Evolutionary conservation across 1,140 invertebrate genomes (phyloP).

Genomic region (Zophobas morio): DNA sequence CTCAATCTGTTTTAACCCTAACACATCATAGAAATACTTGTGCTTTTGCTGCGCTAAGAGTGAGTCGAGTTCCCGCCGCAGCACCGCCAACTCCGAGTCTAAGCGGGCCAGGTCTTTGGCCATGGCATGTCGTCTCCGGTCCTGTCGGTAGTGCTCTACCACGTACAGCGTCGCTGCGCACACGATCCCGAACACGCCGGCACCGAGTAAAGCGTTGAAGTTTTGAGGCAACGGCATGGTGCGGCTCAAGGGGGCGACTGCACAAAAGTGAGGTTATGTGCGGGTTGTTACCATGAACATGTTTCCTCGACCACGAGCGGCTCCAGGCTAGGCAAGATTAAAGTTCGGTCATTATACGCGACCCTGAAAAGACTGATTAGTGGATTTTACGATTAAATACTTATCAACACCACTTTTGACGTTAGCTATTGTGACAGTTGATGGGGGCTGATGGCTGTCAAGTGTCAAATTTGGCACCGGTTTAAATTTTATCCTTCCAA

Average conservation of each 20-base stretch:
- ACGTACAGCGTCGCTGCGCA: slow-evolving; percentile 76
- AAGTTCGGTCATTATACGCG: not conserved
- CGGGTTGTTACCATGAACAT: not conserved
- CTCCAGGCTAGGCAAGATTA: not conserved
- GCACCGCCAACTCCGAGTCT: slow-evolving; percentile 69
- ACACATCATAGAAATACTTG: slow-evolving; percentile 19
- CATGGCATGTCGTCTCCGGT: slow-evolving; percentile 70
- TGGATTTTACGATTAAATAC: not conserved
- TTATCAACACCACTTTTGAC: not conserved
- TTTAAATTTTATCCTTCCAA: too few species aligned
- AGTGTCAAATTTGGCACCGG: not conserved
- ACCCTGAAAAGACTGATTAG: not conserved
- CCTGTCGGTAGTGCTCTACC: slow-evolving; percentile 74
- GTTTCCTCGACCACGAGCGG: not conserved
- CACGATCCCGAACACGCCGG: slow-evolving; percentile 75
- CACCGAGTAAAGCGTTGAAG: slow-evolving; percentile 65
- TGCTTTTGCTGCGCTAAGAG: slow-evolving; percentile 58
- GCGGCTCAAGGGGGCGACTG: not conserved
- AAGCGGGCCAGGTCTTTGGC: slow-evolving; percentile 70
- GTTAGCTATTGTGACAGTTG: not conserved
- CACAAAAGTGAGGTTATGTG: slow-evolving; percentile 8
- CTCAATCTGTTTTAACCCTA: not conserved
- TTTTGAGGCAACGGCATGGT: slow-evolving; percentile 56
- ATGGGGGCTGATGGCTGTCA: not conserved
- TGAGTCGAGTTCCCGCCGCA: slow-evolving; percentile 71